A percentile compares a stretch with the other conserved stretches of the same genome.
These are phyloP conservation scores for Drosophila quinaria DNA, from an alignment of 2,888 invertebrate genomes.

Conservation along the genomic window DNA sequence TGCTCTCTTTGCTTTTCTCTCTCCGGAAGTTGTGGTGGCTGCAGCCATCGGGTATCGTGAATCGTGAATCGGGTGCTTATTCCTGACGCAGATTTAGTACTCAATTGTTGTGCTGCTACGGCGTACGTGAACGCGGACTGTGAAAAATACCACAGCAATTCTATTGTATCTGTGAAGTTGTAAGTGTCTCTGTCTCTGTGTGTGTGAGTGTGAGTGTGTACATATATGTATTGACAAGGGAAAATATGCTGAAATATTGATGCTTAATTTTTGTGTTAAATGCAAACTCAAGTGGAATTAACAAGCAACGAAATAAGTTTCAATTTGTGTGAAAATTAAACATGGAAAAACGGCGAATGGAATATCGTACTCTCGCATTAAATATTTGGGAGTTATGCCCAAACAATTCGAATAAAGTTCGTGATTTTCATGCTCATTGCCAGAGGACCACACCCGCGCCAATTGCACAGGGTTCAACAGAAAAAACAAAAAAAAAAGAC, in stretches of 20 bases:
- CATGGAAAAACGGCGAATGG: slow-evolving; percentile 14
- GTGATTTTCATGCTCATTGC: slow-evolving; percentile 53
- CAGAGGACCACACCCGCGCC: slow-evolving; percentile 85
- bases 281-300: slow-evolving; percentile 34
- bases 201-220: slow-evolving; percentile 34
- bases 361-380: slow-evolving; percentile 15
- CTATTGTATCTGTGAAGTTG: slow-evolving; percentile 27
- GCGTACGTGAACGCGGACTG: slow-evolving; percentile 83
- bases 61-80: slow-evolving; percentile 26
- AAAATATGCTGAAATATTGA: slow-evolving; percentile 35
- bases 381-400: slow-evolving; percentile 17
- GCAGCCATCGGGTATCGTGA: slow-evolving; percentile 48
- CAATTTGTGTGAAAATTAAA: slow-evolving; percentile 7
- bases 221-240: slow-evolving; percentile 21
- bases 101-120: slow-evolving; percentile 85
- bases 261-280: slow-evolving; percentile 1
- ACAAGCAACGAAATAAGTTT: slow-evolving; percentile 12
- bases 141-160: slow-evolving; percentile 46
- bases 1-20: slow-evolving; percentile 19
- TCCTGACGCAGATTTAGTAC: slow-evolving; percentile 83
- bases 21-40: slow-evolving; percentile 70
- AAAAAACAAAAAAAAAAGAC: not conserved
- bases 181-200: slow-evolving; percentile 34
- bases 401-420: slow-evolving; percentile 30
- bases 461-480: slow-evolving; percentile 83